Base-by-base conservation (phyloP, 2,797 vertebrate species). In the Sciurus vulgaris region DNA sequence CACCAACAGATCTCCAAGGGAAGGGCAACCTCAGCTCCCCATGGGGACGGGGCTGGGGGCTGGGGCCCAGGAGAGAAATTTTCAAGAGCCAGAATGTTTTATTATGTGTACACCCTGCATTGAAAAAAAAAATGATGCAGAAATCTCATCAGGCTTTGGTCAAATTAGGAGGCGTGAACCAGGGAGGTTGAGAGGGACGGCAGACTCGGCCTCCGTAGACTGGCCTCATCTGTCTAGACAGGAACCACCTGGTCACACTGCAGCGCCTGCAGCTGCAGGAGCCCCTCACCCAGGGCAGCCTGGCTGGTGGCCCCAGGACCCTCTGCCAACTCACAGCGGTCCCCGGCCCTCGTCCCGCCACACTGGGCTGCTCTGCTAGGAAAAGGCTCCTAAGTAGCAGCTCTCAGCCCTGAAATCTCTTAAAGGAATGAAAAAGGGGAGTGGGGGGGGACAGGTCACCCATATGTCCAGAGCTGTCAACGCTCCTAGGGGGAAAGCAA, bases 171-270 rank as follows among this genome's bases (percentile, higher is more conserved):
- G 18, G 15, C 74, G n/a, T 96, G 83, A 93, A 63, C 0, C 9
- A 61, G 73, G 54, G 11, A 92, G 33, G 41, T 14, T 38, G 59
- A 92, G 73, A 59, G 51, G 73, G 82, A 63, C 33, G 14, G 13
- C 10, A 51, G 2, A 47, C 28, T 38, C 49, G 56, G 81, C 77
- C 8, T 3, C 0, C 0, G 11, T 0, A 38, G 38, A 38, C 38
- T 38, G 38, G 38, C 38, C 38, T 38, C 38, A 38, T 38, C 38
- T 4, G 84, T 96, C 96, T 87, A 94, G 93, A 93, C 92, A 96
- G 95, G 95, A 97, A 93, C 65, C 92, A 96, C 84, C 91, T 95
- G 93, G 93, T n/a, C 73, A 51, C 35, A 47, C 77, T 24, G 1
- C 1, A 11, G 35, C 8, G 56, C 38, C 77, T 30, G 76, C 70